Evolutionary conservation across 2,888 invertebrate species (phyloP), one percentile per base, ranked within the genome.

Genomic region (Orthonychiurus folsomi): DNA sequence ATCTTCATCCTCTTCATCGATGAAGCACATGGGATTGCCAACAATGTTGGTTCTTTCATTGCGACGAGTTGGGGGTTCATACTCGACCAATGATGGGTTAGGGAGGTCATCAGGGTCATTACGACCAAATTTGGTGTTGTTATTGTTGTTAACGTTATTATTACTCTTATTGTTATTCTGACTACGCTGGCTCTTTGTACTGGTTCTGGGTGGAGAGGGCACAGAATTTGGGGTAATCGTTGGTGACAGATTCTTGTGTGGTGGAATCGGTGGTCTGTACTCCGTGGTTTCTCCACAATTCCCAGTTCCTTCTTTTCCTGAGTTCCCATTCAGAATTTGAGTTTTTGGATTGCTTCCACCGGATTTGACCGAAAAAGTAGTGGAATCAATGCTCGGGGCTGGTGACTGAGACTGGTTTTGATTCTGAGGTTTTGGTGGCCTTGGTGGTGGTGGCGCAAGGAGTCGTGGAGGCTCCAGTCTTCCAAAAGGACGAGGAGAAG

Each of bases 181-280:
- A 63, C 63, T 61, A 1, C 20, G 25, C 15, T 57, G 55, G 15
- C 60, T 53, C 24, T 28, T 55, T 53, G 59, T 59, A 59, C 50
- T 59, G 50, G 24, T 60, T 24, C 79, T 68, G 77, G 79, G 65
- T 76, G 77, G 68, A 76, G 77, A 58, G n/a, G n/a, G n/a, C n/a
- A n/a, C n/a, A 75, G 64, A 62, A 54, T 63, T 60, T 60, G 74
- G 28, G 75, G 77, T 24, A 73, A 3, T 61, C 59, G 60, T 65
- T 64, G 63, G 63, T 63, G 61, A 61, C 60, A 50, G 70, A 67
- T 86, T 88, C 71, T 90, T 81, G 76, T 91, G 91, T 28, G 89
- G 92, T 24, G 91, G 91, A 62, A 91, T 88, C n/a, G 90, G 90
- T 2, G 91, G 90, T 71, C 87, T 83, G 79, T 91, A 90, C 69